Percentiles rank a stretch among this genome's conserved stretches.
These are phyloP conservation scores for Lapara coniferarum DNA, from an alignment of 2,888 invertebrate genomes.

Conservation along the genomic window DNA sequence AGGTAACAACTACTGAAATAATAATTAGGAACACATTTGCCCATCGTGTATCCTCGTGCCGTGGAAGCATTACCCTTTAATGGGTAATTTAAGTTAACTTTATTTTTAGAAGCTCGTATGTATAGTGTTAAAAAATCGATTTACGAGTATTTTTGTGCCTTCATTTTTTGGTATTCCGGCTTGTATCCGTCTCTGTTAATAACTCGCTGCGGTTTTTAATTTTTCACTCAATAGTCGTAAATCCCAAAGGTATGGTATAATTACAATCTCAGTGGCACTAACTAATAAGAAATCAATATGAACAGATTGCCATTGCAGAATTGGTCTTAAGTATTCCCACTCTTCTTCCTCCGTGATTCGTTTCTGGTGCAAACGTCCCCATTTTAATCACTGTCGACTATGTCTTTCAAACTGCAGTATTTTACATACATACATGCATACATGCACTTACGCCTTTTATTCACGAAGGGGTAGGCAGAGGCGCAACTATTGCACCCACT, in stretches of 20 bases:
- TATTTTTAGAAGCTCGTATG: background rate
- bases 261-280: background rate
- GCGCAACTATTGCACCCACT: too few relatives aligned
- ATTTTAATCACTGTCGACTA: too few relatives aligned
- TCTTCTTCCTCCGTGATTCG: too few relatives aligned
- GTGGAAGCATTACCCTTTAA: slow-evolving; percentile 31
- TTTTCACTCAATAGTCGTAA: background rate
- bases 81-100: slow-evolving; percentile 26
- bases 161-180: background rate
- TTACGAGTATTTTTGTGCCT: background rate
- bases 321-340: background rate
- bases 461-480: too few relatives aligned
- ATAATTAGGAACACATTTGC: slow-evolving; percentile 22
- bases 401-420: background rate
- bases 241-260: background rate
- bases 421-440: too few relatives aligned
- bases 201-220: background rate
- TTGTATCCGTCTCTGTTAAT: background rate
- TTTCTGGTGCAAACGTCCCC: background rate
- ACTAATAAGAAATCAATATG: too few relatives aligned
- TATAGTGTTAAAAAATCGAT: slow-evolving; percentile 5
- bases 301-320: background rate
- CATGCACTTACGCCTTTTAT: too few relatives aligned
- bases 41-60: slow-evolving; percentile 35
- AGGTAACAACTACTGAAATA: slow-evolving; percentile 44